phyloP scores from a whole-genome alignment of 2,113 vertebrate species.

The Pelusios castaneus region DNA sequence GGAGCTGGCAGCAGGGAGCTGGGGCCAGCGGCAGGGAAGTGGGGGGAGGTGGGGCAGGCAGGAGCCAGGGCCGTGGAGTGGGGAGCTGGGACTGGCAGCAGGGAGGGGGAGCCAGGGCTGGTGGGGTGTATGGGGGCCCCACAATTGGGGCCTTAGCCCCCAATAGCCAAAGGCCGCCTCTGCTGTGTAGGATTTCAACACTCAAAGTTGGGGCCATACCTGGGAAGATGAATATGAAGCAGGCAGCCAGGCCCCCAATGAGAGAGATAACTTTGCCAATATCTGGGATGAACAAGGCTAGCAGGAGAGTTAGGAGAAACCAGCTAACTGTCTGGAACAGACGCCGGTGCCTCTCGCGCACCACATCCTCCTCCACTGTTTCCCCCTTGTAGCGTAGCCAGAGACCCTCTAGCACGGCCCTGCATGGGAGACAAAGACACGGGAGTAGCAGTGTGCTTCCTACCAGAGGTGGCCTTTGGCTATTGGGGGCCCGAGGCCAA shows the following conservation, averaged over 20 bases:
- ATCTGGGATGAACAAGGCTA: constrained; percentile 96
- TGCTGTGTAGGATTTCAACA: no score
- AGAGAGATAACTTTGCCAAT: constrained; percentile 96
- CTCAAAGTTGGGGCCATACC: constrained; percentile 69
- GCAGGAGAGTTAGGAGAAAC: constrained; percentile 91
- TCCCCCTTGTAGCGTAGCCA: constrained; percentile 92
- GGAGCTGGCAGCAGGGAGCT: no score
- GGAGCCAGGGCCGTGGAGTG: no score
- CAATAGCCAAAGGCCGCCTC: no score
- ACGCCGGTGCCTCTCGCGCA: constrained; percentile 85
- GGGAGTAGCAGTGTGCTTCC: neutral
- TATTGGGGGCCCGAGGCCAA: no score
- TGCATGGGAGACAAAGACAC: constrained; percentile 47
- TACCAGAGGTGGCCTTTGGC: no score
- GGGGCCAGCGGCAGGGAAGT: no score
- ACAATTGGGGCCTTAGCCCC: no score
- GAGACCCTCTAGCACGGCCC: constrained; percentile 93
- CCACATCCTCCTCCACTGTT: constrained; percentile 89
- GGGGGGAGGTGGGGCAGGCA: no score
- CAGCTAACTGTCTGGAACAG: constrained; percentile 89
- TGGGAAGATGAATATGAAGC: constrained; percentile 97
- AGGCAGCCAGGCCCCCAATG: constrained; percentile 94
- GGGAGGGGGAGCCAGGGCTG: no score
- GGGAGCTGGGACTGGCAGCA: no score
- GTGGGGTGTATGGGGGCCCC: no score